Percentiles rank a stretch among this genome's conserved stretches.
These are phyloP conservation scores for Resseliella maxima DNA, from an alignment of 2,888 invertebrate species.

Conservation along the genomic window DNA sequence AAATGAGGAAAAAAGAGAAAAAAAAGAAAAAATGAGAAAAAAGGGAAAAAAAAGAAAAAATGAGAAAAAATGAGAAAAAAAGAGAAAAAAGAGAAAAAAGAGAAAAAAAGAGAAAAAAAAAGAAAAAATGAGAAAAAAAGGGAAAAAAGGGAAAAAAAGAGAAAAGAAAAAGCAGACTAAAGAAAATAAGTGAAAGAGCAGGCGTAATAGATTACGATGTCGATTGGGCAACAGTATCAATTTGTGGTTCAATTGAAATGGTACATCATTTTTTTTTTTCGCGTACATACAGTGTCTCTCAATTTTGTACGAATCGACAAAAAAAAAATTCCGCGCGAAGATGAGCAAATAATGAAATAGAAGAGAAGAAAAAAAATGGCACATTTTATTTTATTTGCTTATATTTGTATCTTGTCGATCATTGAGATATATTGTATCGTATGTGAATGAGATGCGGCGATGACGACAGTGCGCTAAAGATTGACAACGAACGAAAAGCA, in stretches of 20 bases:
- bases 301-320: too few species aligned
- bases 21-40: too few species aligned
- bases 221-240: conserved; percentile 1
- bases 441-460: background rate
- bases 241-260: background rate
- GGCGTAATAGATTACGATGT: background rate
- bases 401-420: conserved; percentile 25
- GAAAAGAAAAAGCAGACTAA: background rate
- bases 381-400: conserved; percentile 51
- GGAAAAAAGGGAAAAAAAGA: background rate
- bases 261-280: conserved; percentile 21
- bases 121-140: too few species aligned
- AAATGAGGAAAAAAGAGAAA: too few species aligned
- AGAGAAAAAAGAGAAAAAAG: background rate
- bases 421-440: background rate
- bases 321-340: background rate
- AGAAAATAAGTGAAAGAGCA: background rate
- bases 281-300: background rate
- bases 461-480: background rate
- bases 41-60: too few species aligned
- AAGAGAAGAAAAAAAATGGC: conserved; percentile 47
- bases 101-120: background rate
- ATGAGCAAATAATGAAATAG: conserved; percentile 22
- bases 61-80: background rate
- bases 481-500: background rate